Evolutionary conservation across 2,888 invertebrate species (phyloP), one percentile per base, ranked within the genome.

Genomic region (Tenthredo livida): DNA sequence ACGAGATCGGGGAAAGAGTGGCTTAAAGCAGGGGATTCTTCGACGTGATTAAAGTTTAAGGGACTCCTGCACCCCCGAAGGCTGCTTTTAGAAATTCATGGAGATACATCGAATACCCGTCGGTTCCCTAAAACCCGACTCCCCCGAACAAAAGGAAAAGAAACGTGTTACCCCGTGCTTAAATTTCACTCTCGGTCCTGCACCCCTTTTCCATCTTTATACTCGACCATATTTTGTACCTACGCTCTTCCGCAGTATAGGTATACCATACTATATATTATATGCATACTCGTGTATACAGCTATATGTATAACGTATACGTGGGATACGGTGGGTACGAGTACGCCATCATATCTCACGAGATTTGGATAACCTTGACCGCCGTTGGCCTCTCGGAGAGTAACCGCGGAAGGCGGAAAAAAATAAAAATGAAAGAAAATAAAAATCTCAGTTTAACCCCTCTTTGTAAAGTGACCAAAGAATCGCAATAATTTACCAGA

Each of bases 381-480:
- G 73, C 43, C 33, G 70, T 40, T 40, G 54, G 54, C 54, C n/a
- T 67, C 15, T 1, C 29, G 33, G 6, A 67, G 67, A 67, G 33
- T 29, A 33, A 67, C 25, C 12, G 70, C 12, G 70, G 70, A 37
- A 37, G 5, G 3, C 17, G n/a, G 37, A 37, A 9, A 9, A 40
- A 29, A 37, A 43, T 50, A 43, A 73, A 43, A 73, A 73, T 73
- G 43, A 77, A 77, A 50, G 29, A 25, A 50, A 73, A 77, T 37
- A 61, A 67, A 83, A 83, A 67, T 83, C 83, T 67, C 29, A 50
- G 83, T 40, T 83, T 54, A 67, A 50, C 78, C 83, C 67, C 83
- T 83, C 83, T 83, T 83, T 83, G 83, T 83, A 67, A 83, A 83
- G 83, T 83, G 67, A 83, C 83, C 83, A 50, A 83, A 67, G 65